Percentiles rank a stretch among this genome's conserved stretches.
These are phyloP conservation scores for Carassius gibelio DNA, from an alignment of 2,113 vertebrate genomes.

Conservation along the genomic window DNA sequence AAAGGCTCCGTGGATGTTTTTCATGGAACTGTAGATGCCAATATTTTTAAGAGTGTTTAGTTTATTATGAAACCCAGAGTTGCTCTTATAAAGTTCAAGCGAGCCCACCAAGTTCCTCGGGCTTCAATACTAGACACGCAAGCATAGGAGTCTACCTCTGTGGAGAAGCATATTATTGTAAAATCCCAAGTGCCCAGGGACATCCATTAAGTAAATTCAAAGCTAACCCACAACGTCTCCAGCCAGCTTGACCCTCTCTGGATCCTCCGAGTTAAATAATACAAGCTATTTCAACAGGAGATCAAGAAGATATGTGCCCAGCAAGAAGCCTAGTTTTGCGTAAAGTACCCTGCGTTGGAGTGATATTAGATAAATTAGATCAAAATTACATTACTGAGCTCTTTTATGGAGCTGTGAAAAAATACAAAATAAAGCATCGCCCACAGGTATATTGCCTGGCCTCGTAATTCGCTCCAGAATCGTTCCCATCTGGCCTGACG, in stretches of 20 bases:
- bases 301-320: conserved; percentile 58
- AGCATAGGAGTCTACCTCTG: conserved; percentile 51
- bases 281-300: conserved; percentile 55
- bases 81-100: conserved; percentile 47
- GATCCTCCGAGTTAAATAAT: conserved; percentile 56
- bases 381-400: conserved; percentile 80
- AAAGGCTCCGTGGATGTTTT: neutral
- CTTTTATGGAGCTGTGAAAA: conserved; percentile 78
- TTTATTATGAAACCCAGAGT: conserved; percentile 30
- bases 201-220: conserved; percentile 61
- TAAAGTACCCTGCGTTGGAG: conserved; percentile 61
- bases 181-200: conserved; percentile 53
- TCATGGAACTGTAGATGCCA: neutral
- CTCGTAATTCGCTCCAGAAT: conserved; percentile 80
- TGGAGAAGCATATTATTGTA: conserved; percentile 52
- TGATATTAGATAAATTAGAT: conserved; percentile 81
- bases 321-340: conserved; percentile 68
- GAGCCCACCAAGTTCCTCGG: conserved; percentile 39
- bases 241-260: conserved; percentile 49
- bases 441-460: conserved; percentile 81
- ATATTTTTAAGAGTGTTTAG: conserved; percentile 10
- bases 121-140: conserved; percentile 50
- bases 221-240: conserved; percentile 59
- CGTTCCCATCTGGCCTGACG: conserved; percentile 80
- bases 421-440: conserved; percentile 64